A percentile compares a stretch with the other conserved stretches of the same genome.
Evolutionary conservation across 2,888 invertebrate species (phyloP).

Genomic region (Acrobeloides nanus): DNA sequence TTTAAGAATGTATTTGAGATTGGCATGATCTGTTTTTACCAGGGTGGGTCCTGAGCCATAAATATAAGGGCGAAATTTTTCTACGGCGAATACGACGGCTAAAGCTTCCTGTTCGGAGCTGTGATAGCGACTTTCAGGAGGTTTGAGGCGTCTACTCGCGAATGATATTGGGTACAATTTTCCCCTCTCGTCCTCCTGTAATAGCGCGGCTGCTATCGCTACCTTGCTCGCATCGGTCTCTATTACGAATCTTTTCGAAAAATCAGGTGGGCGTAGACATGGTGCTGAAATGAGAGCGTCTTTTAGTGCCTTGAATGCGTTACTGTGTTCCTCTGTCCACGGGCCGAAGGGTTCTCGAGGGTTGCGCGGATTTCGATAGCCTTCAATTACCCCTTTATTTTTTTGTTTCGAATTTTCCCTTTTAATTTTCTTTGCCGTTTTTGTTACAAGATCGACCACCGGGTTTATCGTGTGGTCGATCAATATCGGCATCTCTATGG

Average conservation of each 20-base stretch:
- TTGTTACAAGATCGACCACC: too few relatives aligned
- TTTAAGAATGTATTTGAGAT: slow-evolving; percentile 10
- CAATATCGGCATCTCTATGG: too few relatives aligned
- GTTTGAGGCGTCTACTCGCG: not conserved
- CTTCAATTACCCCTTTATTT: too few relatives aligned
- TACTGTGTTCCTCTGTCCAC: not conserved
- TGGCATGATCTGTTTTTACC: slow-evolving; percentile 16
- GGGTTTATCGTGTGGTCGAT: too few relatives aligned
- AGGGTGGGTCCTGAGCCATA: slow-evolving; percentile 11
- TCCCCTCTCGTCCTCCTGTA: not conserved
- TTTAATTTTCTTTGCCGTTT: too few relatives aligned
- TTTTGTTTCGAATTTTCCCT: too few relatives aligned
- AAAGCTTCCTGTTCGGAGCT: slow-evolving; percentile 17
- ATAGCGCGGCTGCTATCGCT: slow-evolving; percentile 1
- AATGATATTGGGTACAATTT: not conserved
- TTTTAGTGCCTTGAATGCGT: not conserved
- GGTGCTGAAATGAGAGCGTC: not conserved
- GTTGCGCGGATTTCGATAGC: too few relatives aligned
- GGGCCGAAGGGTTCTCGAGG: not conserved
- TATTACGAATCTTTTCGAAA: not conserved
- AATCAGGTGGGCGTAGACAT: not conserved
- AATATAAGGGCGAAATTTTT: slow-evolving; percentile 17
- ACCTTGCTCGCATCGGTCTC: not conserved
- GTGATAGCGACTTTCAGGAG: slow-evolving; percentile 7
- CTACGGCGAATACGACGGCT: slow-evolving; percentile 14